A percentile compares a stretch with the other conserved stretches of the same genome.
Evolutionary conservation across 1,140 invertebrate genomes (phyloP).

Genomic region (Archegozetes longisetosus): DNA sequence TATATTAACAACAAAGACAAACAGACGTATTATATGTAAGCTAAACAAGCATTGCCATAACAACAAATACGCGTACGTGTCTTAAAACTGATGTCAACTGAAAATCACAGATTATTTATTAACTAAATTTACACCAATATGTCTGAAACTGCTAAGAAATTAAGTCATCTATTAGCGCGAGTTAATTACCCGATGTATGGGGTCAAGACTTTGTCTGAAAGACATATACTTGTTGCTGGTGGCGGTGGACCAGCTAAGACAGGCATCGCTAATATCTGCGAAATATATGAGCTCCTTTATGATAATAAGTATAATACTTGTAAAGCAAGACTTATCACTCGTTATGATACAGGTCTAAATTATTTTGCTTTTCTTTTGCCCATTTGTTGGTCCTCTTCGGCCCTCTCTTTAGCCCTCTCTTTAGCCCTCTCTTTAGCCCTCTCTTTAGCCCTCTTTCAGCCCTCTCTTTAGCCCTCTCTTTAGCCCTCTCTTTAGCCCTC

Average conservation of each 20-base stretch:
- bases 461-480: too few species aligned
- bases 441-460: too few species aligned
- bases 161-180: constrained; percentile 24
- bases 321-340: neutral
- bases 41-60: too few species aligned
- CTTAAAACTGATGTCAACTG: too few species aligned
- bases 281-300: constrained; percentile 17
- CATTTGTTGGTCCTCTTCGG: neutral
- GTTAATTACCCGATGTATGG: constrained; percentile 84
- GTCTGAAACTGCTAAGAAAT: neutral
- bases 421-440: too few species aligned
- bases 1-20: too few species aligned
- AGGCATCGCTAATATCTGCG: constrained; percentile 69
- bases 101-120: too few species aligned
- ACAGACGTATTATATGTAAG: too few species aligned
- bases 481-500: too few species aligned
- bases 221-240: constrained; percentile 83
- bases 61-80: too few species aligned
- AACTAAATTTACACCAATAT: too few species aligned
- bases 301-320: neutral
- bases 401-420: too few species aligned
- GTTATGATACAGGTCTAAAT: constrained; percentile 12
- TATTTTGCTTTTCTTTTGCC: neutral
- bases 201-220: constrained; percentile 68
- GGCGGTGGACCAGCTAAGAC: constrained; percentile 88